phyloP scores from a whole-genome alignment of 2,797 vertebrate genomes.

The Neostethus bicornis region DNA sequence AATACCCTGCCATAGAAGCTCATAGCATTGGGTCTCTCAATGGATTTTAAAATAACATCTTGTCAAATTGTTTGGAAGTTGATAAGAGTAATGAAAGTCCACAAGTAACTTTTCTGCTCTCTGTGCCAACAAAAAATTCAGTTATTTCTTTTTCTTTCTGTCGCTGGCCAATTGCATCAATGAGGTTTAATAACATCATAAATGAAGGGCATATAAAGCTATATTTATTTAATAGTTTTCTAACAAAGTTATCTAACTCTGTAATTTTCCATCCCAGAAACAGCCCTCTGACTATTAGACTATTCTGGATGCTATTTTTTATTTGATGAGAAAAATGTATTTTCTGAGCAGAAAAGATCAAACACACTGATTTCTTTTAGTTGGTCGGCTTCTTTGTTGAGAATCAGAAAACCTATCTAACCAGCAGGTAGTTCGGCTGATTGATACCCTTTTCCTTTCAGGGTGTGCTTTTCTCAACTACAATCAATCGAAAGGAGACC shows the following conservation, averaged over 20 bases:
- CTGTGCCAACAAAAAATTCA: too few relatives aligned
- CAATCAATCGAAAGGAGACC: slow-evolving; percentile 52
- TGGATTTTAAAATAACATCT: too few relatives aligned
- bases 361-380: slow-evolving; percentile 9
- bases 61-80: too few relatives aligned
- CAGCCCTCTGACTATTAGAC: not conserved
- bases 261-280: not conserved
- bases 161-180: not conserved
- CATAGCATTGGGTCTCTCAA: too few relatives aligned
- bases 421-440: slow-evolving; percentile 15
- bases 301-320: not conserved
- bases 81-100: too few relatives aligned
- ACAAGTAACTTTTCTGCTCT: too few relatives aligned
- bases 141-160: not conserved
- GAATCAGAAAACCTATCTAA: slow-evolving; percentile 8
- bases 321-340: slow-evolving; percentile 6
- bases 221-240: not conserved
- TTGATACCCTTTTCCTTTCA: slow-evolving; percentile 31
- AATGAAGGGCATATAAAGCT: not conserved
- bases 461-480: slow-evolving; percentile 49
- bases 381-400: slow-evolving; percentile 6
- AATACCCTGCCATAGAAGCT: too few relatives aligned
- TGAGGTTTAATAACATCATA: not conserved
- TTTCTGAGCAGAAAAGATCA: not conserved
- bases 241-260: not conserved